These are phyloP conservation scores for Dryococelus australis DNA, from an alignment of 2,888 invertebrate genomes.

Conservation along the genomic window DNA sequence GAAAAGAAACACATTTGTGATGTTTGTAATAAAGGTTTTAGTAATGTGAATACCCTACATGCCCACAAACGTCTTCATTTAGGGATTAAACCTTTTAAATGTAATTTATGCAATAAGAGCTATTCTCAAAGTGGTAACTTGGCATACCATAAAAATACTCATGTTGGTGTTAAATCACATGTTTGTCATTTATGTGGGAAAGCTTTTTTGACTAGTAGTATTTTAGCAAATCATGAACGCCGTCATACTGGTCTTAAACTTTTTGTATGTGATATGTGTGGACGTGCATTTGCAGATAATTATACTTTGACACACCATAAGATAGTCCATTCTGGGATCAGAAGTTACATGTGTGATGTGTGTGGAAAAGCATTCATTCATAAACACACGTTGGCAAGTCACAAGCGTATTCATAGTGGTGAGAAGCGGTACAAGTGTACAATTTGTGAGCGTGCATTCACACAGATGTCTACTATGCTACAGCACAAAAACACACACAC, in stretches of 20 bases:
- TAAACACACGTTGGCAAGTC: conserved; percentile 34
- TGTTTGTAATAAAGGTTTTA: conserved; percentile 39
- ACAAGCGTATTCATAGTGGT: conserved; percentile 41
- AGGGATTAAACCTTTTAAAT: conserved; percentile 38
- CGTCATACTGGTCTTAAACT: conserved; percentile 37
- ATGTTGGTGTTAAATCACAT: conserved; percentile 35
- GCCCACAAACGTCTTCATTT: conserved; percentile 37
- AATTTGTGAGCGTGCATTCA: conserved; percentile 38
- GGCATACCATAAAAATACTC: conserved; percentile 39
- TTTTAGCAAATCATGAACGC: conserved; percentile 39
- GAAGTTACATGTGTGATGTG: conserved; percentile 39
- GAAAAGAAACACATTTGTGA: conserved; percentile 34
- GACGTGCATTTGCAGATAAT: conserved; percentile 36
- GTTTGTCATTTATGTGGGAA: conserved; percentile 40
- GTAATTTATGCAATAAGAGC: conserved; percentile 36
- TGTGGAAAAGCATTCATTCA: conserved; percentile 39
- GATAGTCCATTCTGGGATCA: conserved; percentile 37
- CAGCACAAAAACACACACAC: conserved; percentile 39
- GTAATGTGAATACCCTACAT: conserved; percentile 30
- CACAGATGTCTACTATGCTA: conserved; percentile 40
- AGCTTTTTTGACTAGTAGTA: conserved; percentile 38
- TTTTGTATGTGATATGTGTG: conserved; percentile 38
- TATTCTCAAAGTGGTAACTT: conserved; percentile 38
- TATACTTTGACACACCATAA: conserved; percentile 37
- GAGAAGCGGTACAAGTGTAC: conserved; percentile 37